phyloP scores from a whole-genome alignment of 2,888 invertebrate species.

The Boloria euphrosyne region DNA sequence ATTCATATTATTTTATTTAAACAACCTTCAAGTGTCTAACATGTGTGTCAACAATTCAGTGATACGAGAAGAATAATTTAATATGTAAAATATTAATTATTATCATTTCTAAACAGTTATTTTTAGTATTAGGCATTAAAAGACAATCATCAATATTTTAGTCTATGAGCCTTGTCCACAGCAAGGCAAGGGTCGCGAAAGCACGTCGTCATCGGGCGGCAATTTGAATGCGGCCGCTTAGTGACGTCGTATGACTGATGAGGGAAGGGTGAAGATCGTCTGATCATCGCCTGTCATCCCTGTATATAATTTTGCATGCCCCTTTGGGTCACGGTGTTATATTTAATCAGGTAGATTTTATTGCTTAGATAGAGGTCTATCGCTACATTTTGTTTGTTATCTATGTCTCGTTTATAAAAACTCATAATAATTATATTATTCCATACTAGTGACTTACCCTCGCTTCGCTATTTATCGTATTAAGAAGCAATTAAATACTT shows the following conservation, averaged over 20 bases:
- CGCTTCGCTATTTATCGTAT: no score
- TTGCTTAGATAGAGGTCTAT: slow-evolving; percentile 6
- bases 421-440: no score
- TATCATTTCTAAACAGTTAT: no score
- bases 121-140: slow-evolving; percentile 19
- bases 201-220: slow-evolving; percentile 79
- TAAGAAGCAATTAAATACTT: no score
- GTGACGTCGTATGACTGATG: slow-evolving; percentile 80
- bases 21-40: no score
- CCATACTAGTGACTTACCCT: no score
- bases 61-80: no score
- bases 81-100: no score
- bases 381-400: neutral
- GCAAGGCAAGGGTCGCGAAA: slow-evolving; percentile 76
- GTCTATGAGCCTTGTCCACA: slow-evolving; percentile 57
- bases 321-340: slow-evolving; percentile 59
- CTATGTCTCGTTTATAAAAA: neutral
- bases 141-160: slow-evolving; percentile 23
- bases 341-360: slow-evolving; percentile 51
- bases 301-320: slow-evolving; percentile 69
- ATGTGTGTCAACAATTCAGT: no score
- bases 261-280: slow-evolving; percentile 78
- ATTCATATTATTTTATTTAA: no score
- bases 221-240: slow-evolving; percentile 82
- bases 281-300: slow-evolving; percentile 72